These are phyloP conservation scores for Menidia menidia DNA, from an alignment of 2,797 vertebrate genomes.

Conservation along the genomic window DNA sequence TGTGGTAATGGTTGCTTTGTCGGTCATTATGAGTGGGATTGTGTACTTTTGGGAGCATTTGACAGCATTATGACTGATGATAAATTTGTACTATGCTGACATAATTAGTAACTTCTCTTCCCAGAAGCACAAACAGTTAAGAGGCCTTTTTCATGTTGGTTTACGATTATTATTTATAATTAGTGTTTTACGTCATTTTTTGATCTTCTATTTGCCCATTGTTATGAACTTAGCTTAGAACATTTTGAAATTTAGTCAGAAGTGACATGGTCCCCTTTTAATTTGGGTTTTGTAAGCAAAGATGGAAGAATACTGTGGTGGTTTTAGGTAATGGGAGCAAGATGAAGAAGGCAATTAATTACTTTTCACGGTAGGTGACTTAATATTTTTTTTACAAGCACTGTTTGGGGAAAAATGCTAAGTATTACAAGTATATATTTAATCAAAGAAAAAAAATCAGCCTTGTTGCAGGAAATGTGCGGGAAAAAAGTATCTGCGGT, in stretches of 20 bases:
- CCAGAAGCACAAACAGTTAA: constrained; percentile 1
- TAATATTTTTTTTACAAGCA: too few species aligned
- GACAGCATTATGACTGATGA: constrained; percentile 47
- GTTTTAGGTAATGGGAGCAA: too few species aligned
- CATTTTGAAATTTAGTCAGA: neutral
- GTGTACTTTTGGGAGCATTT: constrained; percentile 31
- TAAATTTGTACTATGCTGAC: constrained; percentile 39
- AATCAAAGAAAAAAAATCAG: too few species aligned
- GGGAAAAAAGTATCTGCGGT: too few species aligned
- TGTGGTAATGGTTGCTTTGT: constrained; percentile 18
- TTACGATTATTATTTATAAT: too few species aligned
- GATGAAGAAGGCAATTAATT: too few species aligned
- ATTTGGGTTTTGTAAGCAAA: neutral
- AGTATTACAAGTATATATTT: too few species aligned
- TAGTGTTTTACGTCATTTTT: too few species aligned
- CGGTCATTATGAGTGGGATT: constrained; percentile 15
- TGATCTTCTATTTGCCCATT: neutral
- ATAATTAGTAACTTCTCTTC: constrained; percentile 47
- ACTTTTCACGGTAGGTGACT: too few species aligned
- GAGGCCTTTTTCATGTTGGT: constrained; percentile 7
- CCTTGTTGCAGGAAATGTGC: too few species aligned
- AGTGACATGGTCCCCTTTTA: neutral
- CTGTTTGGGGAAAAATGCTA: too few species aligned
- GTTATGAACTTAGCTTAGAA: neutral
- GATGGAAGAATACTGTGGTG: neutral